These are phyloP conservation scores for Corythucha ciliata DNA, from an alignment of 2,888 invertebrate species.

Conservation along the genomic window DNA sequence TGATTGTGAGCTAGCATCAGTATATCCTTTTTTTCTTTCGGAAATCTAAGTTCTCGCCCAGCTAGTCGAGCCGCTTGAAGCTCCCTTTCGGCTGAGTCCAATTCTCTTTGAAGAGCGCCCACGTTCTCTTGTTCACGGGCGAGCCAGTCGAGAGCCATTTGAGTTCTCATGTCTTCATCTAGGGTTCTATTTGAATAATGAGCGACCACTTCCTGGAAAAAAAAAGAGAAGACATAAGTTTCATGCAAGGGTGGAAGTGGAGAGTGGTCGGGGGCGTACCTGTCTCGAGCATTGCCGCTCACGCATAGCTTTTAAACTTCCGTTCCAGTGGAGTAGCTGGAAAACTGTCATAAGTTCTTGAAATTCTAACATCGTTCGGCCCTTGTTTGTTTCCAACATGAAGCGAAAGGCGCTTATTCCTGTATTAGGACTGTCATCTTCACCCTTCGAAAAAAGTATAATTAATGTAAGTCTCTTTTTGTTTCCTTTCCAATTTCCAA, in stretches of 20 bases:
- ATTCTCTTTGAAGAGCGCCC: conserved; percentile 68
- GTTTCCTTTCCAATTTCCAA: too few relatives aligned
- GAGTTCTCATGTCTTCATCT: conserved; percentile 91
- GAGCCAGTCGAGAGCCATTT: conserved; percentile 94
- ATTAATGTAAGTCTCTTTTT: too few relatives aligned
- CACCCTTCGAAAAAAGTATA: conserved; percentile 36
- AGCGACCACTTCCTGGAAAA: conserved; percentile 62
- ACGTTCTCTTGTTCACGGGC: conserved; percentile 62
- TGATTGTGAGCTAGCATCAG: conserved; percentile 80
- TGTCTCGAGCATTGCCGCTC: conserved; percentile 90
- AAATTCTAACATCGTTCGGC: conserved; percentile 88
- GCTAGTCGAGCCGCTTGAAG: conserved; percentile 75
- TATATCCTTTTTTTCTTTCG: conserved; percentile 92
- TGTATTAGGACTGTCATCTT: conserved; percentile 55
- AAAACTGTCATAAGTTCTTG: conserved; percentile 97
- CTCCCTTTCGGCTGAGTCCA: conserved; percentile 77
- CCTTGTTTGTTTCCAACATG: conserved; percentile 55
- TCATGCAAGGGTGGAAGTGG: neutral
- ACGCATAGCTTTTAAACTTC: conserved; percentile 89
- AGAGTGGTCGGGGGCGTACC: conserved; percentile 25
- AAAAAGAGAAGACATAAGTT: neutral
- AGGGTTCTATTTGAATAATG: conserved; percentile 87
- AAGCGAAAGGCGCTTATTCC: conserved; percentile 61
- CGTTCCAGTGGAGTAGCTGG: conserved; percentile 92
- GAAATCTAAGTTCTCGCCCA: conserved; percentile 83